phyloP scores from a whole-genome alignment of 2,113 vertebrate species.

The Zingel zingel region DNA sequence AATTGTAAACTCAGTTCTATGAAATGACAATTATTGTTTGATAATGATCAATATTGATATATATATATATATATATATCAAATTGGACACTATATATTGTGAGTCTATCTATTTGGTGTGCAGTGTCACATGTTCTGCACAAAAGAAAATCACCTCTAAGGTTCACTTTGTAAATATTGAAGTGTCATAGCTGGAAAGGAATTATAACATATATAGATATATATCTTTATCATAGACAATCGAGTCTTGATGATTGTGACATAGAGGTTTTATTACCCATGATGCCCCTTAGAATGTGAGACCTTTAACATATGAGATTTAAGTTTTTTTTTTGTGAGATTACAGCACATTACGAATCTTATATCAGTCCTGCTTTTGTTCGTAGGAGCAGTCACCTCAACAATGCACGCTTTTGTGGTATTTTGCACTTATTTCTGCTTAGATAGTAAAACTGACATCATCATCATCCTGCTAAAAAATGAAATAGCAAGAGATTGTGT shows the following conservation, averaged over 20 bases:
- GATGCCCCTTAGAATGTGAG: constrained; percentile 66
- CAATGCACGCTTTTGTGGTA: constrained; percentile 57
- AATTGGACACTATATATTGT: constrained; percentile 66
- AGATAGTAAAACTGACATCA: constrained; percentile 70
- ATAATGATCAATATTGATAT: constrained; percentile 55
- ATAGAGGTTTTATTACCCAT: constrained; percentile 66
- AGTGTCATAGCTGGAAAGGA: constrained; percentile 70
- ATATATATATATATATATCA: constrained; percentile 33
- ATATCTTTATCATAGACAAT: constrained; percentile 82
- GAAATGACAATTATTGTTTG: constrained; percentile 46
- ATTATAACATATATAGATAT: constrained; percentile 67
- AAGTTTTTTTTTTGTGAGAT: constrained; percentile 44
- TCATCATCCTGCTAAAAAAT: constrained; percentile 24
- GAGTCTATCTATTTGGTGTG: constrained; percentile 63
- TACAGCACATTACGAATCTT: constrained; percentile 21
- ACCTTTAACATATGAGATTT: constrained; percentile 43
- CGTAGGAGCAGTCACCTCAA: constrained; percentile 5
- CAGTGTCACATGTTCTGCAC: constrained; percentile 62
- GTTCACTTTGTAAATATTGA: constrained; percentile 76
- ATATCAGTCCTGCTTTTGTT: constrained; percentile 36
- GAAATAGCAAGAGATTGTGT: constrained; percentile 10
- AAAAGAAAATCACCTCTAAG: constrained; percentile 44
- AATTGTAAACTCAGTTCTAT: constrained; percentile 46
- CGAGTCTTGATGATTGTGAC: constrained; percentile 76
- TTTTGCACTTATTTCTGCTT: constrained; percentile 78